Evolutionary conservation across 2,113 vertebrate genomes (phyloP).

Genomic region (Corythoichthys intestinalis): DNA sequence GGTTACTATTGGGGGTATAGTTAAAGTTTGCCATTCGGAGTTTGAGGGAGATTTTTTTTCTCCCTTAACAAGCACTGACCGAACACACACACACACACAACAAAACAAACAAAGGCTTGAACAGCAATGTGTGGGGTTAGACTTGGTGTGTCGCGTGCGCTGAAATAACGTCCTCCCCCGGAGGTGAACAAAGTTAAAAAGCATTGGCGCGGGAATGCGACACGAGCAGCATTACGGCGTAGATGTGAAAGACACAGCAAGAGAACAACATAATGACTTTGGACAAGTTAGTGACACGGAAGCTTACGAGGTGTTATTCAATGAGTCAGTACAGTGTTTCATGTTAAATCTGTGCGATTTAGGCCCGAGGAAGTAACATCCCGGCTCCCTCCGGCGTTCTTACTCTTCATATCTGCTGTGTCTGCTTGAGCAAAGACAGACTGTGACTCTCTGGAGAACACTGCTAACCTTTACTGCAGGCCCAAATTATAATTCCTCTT

Average conservation of each 20-base stretch:
- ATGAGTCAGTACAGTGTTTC: conserved; percentile 20
- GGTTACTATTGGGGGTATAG: too few species aligned
- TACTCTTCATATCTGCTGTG: conserved; percentile 5
- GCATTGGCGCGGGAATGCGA: conserved; percentile 6
- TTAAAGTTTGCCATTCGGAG: not conserved
- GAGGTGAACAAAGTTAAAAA: conserved; percentile 9
- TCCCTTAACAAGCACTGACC: not conserved
- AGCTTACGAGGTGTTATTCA: conserved; percentile 6
- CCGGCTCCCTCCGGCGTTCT: not conserved
- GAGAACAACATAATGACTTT: conserved; percentile 15
- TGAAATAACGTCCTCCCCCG: not conserved
- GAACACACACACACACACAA: not conserved
- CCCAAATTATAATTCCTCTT: conserved; percentile 3
- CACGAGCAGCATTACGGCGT: conserved; percentile 8
- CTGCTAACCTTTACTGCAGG: conserved; percentile 1
- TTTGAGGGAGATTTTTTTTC: not conserved
- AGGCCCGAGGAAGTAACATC: not conserved
- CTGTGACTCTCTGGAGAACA: conserved; percentile 5
- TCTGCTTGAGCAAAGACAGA: conserved; percentile 7
- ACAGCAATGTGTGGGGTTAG: not conserved
- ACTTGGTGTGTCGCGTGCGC: not conserved
- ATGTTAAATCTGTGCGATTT: conserved; percentile 12
- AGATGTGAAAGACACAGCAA: conserved; percentile 18
- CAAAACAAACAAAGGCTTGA: not conserved
- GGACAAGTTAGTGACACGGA: conserved; percentile 14